Evolutionary conservation across 2,113 vertebrate genomes (phyloP).

Genomic region (Notothenia coriiceps): DNA sequence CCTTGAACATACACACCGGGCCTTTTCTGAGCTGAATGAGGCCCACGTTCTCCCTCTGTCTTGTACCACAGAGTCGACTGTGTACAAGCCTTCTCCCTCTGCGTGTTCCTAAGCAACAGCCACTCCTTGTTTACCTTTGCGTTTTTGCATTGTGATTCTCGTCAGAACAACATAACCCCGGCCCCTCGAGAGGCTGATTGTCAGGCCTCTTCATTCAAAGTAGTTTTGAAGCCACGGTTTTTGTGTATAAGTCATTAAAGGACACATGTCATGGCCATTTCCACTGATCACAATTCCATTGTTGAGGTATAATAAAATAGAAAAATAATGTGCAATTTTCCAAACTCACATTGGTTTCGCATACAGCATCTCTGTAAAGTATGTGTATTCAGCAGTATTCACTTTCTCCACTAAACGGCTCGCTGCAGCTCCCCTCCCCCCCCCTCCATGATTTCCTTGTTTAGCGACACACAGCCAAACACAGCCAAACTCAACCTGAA

Average conservation of each 20-base stretch:
- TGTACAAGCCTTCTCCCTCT: constrained; percentile 67
- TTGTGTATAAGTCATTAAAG: neutral
- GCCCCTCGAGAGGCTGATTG: constrained; percentile 53
- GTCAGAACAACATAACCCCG: constrained; percentile 62
- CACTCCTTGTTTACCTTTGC: constrained; percentile 83
- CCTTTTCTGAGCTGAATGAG: constrained; percentile 41
- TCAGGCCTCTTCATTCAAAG: constrained; percentile 64
- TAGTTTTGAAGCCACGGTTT: constrained; percentile 29
- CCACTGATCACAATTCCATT: too few relatives aligned
- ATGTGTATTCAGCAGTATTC: too few relatives aligned
- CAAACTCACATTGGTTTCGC: too few relatives aligned
- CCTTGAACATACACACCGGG: constrained; percentile 19
- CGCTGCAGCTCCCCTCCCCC: too few relatives aligned
- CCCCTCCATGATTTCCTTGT: too few relatives aligned
- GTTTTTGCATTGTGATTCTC: constrained; percentile 80
- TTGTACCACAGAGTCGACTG: constrained; percentile 51
- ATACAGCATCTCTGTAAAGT: too few relatives aligned
- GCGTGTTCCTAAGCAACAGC: constrained; percentile 80
- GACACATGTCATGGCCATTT: too few relatives aligned
- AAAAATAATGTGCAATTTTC: too few relatives aligned
- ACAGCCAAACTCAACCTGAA: too few relatives aligned
- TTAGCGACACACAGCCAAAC: too few relatives aligned
- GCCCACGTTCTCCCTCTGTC: constrained; percentile 53
- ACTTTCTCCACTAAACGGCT: too few relatives aligned
- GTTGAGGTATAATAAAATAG: too few relatives aligned